Evolutionary conservation across 1,140 invertebrate species (phyloP), one percentile per base, ranked within the genome.

Genomic region (Aradophagus sp.): DNA sequence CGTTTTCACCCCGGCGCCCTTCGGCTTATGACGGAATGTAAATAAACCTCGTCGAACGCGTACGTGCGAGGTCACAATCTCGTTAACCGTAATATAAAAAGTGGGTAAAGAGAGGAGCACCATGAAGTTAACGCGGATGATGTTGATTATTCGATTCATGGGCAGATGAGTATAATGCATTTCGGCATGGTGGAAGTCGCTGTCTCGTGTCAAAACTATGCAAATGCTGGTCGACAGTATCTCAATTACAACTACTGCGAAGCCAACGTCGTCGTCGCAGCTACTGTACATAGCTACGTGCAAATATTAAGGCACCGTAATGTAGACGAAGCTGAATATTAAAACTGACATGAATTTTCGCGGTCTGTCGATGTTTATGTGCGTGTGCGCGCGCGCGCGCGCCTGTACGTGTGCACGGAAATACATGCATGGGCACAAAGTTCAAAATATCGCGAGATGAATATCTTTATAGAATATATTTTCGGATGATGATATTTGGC

Each of bases 271-370:
- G 56, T 62, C 66, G 66, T 70, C 66, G 52, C 50, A 55, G 48
- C 48, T 29, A 62, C 50, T 59, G 36, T 50, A 56, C 66, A 41
- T 55, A 53, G 65, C 34, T 36, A 47, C 14, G 48, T 35, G 66
- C 48, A 38, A 69, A 53, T 61, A 73, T 72, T 63, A 70, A 63
- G 56, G 59, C 68, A 76, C 66, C 71, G 65, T 55, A 58, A 63
- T 67, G 68, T 73, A 76, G 75, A 76, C 72, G 70, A 58, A 38
- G 48, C 41, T 73, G 63, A 61, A 77, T 79, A 79, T 79, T 79
- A 76, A 77, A 78, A 77, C 69, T 76, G 65, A 73, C 41, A 65
- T 34, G 61, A 76, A 76, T 77, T 68, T 59, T 44, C 38, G 31
- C 13, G 23, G 45, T 45, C 19, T 47, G 19, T n/a, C 2, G n/a